A percentile compares a stretch with the other conserved stretches of the same genome.
These are phyloP conservation scores for Silvanus unidentatus DNA, from an alignment of 2,888 invertebrate genomes.

Conservation along the genomic window DNA sequence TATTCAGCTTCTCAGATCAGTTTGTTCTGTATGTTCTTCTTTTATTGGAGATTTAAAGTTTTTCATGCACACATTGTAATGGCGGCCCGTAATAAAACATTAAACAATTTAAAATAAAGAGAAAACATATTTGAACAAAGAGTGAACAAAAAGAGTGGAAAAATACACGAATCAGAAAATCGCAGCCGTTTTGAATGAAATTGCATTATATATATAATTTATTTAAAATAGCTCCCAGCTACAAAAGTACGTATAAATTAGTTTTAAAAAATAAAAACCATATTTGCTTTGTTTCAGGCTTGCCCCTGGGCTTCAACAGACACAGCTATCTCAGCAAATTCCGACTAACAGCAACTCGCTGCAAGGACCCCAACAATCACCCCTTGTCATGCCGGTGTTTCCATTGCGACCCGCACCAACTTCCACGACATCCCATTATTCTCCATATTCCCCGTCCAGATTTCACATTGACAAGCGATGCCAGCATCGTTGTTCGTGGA, in stretches of 20 bases:
- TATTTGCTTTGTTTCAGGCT: slow-evolving; percentile 44
- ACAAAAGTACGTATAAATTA: slow-evolving; percentile 5
- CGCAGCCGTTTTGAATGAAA: too few species aligned
- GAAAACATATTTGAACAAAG: too few species aligned
- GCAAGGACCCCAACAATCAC: slow-evolving; percentile 63
- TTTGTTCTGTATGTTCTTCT: too few species aligned
- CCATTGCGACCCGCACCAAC: slow-evolving; percentile 60
- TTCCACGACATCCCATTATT: slow-evolving; percentile 71
- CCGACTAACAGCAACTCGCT: slow-evolving; percentile 51
- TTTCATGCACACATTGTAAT: too few species aligned
- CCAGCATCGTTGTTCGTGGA: slow-evolving; percentile 93
- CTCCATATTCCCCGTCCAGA: slow-evolving; percentile 86
- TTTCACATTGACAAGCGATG: slow-evolving; percentile 93
- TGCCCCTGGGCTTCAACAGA: slow-evolving; percentile 49
- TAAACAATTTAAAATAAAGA: too few species aligned
- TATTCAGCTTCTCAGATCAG: too few species aligned
- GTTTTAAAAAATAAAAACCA: slow-evolving; percentile 1
- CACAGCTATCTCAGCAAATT: slow-evolving; percentile 52
- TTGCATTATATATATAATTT: slow-evolving; percentile 2
- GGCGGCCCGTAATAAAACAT: too few species aligned
- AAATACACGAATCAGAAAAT: too few species aligned
- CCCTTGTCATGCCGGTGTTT: slow-evolving; percentile 84
- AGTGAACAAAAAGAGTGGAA: too few species aligned
- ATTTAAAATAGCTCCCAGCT: not conserved
- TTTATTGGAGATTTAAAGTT: too few species aligned